A percentile compares a stretch with the other conserved stretches of the same genome.
These are phyloP conservation scores for Scaptomyza graminum DNA, from an alignment of 1,140 invertebrate species.

Conservation along the genomic window DNA sequence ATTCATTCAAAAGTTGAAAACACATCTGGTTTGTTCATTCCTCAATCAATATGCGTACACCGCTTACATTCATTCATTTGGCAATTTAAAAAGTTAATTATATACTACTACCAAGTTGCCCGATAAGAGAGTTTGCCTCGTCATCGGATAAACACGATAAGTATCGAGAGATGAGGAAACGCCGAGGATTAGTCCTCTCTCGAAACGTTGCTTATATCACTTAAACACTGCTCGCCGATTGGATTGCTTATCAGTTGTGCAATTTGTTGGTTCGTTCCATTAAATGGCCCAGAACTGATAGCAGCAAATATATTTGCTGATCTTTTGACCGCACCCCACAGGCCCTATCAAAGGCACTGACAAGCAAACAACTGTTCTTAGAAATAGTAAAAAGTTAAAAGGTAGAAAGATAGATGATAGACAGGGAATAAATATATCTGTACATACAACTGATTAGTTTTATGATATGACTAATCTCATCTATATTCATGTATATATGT, in stretches of 20 bases:
- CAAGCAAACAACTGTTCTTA: neutral
- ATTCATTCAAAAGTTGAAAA: slow-evolving; percentile 52
- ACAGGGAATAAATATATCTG: no score
- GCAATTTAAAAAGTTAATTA: neutral
- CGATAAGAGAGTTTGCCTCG: neutral
- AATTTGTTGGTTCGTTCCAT: neutral
- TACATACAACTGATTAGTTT: neutral
- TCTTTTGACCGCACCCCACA: neutral
- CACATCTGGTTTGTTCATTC: slow-evolving; percentile 53
- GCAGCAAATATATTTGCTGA: neutral
- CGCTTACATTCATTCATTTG: slow-evolving; percentile 23
- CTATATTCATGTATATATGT: neutral
- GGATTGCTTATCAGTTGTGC: no score
- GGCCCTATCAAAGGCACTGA: neutral
- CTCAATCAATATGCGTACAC: slow-evolving; percentile 31
- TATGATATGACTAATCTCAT: neutral
- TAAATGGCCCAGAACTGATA: neutral
- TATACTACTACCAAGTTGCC: neutral
- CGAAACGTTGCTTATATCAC: neutral
- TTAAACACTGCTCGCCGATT: neutral
- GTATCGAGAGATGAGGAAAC: no score
- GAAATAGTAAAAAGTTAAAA: neutral
- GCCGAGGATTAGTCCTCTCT: neutral
- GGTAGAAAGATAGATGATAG: no score
- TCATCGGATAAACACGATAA: neutral